Conservation (phyloP, 2,113 vertebrate genomes). For the Campylomormyrus tamandua region DNA sequence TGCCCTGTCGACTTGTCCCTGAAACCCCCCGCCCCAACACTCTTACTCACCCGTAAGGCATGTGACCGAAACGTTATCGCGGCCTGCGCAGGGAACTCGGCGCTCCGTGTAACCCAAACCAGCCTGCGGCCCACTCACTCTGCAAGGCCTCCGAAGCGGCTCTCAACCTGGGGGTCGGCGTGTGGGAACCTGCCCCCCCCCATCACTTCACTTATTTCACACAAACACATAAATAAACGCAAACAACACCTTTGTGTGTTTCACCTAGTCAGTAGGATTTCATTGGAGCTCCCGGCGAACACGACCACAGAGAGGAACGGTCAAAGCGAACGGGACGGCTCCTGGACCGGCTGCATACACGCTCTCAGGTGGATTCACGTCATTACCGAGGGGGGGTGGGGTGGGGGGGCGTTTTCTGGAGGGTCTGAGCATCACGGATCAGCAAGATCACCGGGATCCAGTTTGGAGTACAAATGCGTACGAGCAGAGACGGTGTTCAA, state of each 20-base stretch:
- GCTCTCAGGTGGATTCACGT: background rate
- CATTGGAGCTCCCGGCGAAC: background rate
- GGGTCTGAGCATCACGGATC: background rate
- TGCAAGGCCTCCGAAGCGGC: constrained; percentile 38
- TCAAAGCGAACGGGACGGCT: background rate
- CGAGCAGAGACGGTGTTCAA: background rate
- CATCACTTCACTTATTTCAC: background rate
- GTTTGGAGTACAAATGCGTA: background rate
- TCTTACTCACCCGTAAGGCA: constrained; percentile 57
- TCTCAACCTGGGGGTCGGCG: constrained; percentile 30
- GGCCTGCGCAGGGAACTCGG: constrained; percentile 48
- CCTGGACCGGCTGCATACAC: background rate
- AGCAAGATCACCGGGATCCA: background rate
- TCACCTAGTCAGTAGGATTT: background rate
- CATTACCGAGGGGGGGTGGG: background rate
- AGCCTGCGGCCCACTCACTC: constrained; percentile 43
- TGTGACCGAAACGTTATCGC: constrained; percentile 45
- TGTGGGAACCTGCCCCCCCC: background rate
- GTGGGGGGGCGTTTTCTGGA: too few relatives aligned
- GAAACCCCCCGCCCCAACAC: background rate
- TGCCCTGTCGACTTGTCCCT: constrained; percentile 31
- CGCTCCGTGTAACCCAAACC: constrained; percentile 45
- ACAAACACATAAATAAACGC: background rate
- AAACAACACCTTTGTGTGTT: background rate
- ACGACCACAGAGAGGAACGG: background rate